phyloP scores from a whole-genome alignment of 1,140 invertebrate species.

The Rhagoletis pomonella region DNA sequence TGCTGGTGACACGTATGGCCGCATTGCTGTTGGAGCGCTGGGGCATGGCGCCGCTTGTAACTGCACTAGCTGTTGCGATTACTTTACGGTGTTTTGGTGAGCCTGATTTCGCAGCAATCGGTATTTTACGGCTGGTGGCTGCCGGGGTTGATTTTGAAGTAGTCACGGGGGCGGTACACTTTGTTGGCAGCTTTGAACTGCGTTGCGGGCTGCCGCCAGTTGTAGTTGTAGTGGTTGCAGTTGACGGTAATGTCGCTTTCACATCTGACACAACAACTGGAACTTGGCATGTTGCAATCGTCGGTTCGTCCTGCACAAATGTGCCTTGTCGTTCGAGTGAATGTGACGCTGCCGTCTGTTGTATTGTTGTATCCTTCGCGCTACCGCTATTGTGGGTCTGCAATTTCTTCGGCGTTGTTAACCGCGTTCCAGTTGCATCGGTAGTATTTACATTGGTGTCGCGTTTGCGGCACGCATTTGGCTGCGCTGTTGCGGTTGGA shows the following conservation, averaged over 20 bases:
- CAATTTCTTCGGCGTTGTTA: slow-evolving; percentile 60
- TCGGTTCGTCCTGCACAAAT: slow-evolving; percentile 88
- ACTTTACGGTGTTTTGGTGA: neutral
- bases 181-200: slow-evolving; percentile 69
- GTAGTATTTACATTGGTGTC: slow-evolving; percentile 59
- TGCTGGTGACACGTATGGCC: slow-evolving; percentile 68
- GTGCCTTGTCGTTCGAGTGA: slow-evolving; percentile 87
- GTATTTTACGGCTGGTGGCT: slow-evolving; percentile 56
- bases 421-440: slow-evolving; percentile 64
- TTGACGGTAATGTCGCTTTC: slow-evolving; percentile 62
- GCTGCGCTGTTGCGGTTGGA: slow-evolving; percentile 61
- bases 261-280: slow-evolving; percentile 75
- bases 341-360: slow-evolving; percentile 63
- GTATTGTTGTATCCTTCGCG: neutral
- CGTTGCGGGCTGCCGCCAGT: slow-evolving; percentile 75
- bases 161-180: slow-evolving; percentile 61
- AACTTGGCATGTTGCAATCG: slow-evolving; percentile 72
- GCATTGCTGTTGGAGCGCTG: slow-evolving; percentile 75
- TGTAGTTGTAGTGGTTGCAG: slow-evolving; percentile 59
- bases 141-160: neutral
- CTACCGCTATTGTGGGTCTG: neutral
- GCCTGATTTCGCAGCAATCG: slow-evolving; percentile 43
- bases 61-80: slow-evolving; percentile 1
- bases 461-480: slow-evolving; percentile 57
- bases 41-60: slow-evolving; percentile 67